Base-by-base conservation (phyloP, 2,797 vertebrate genomes). In the Cygnus olor region DNA sequence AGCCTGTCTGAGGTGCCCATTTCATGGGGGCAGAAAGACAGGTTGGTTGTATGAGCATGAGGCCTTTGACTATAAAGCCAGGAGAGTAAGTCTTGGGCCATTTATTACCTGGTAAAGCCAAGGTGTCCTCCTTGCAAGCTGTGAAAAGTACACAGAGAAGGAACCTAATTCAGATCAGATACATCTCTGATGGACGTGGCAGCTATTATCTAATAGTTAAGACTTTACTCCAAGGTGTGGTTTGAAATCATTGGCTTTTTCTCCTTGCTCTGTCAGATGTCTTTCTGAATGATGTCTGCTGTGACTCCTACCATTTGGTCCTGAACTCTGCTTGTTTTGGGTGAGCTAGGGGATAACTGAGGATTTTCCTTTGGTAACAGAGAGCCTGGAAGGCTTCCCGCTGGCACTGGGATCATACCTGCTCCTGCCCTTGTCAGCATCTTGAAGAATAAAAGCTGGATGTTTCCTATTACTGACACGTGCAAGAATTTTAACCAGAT, bases 401-500 rank as follows among this genome's bases (percentile, higher is more conserved):
- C 71, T 80, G 71, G 68, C 79, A 64, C n/a, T 38, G 20, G 81
- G 10, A 71, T 78, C 18, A 1, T 38, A 77, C 30, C 44, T 86
- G 58, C 57, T 91, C n/a, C 53, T 87, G 56, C 47, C 56, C 71
- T 93, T 93, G 90, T 88, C 80, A 89, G 15, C 8, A 8, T 53
- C 36, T 73, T 90, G 73, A 84, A 91, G 69, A 61, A 90, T 83
- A 89, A 90, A 91, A 91, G 40, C 28, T 85, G 49, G 49, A 85
- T 87, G 44, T 77, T 93, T 57, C 53, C 44, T 84, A 61, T 68
- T 51, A 69, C 14, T 86, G 88, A 93, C 74, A 81, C 80, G 61
- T 94, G 60, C 64, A 86, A 91, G 79, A 94, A 79, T 85, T 91
- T 87, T 71, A 93, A 73, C 78, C 94, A 81, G 60, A 70, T 80